phyloP scores from a whole-genome alignment of 2,797 vertebrate species.

The Salarias fasciatus region DNA sequence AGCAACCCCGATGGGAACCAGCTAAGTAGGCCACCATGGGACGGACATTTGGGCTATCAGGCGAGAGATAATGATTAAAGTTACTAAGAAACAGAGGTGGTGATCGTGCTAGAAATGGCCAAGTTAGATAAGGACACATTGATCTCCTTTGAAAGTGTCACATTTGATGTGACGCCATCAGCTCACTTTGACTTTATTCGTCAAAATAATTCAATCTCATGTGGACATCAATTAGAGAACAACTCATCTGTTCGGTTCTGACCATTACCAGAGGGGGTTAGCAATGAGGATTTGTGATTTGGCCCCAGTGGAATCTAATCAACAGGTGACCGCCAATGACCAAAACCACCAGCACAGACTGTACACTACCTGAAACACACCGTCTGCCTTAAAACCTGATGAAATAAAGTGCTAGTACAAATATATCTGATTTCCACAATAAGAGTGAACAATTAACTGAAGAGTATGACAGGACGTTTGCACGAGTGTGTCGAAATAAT shows the following conservation, averaged over 20 bases:
- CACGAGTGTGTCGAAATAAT: conserved; percentile 44
- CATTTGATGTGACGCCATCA: conserved; percentile 63
- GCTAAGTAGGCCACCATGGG: conserved; percentile 65
- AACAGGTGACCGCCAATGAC: conserved; percentile 62
- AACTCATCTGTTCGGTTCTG: conserved; percentile 54
- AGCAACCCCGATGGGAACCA: conserved; percentile 66
- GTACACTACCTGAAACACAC: conserved; percentile 69
- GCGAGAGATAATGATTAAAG: conserved; percentile 68
- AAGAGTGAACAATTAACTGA: conserved; percentile 66
- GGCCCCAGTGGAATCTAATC: conserved; percentile 65
- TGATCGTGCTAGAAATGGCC: conserved; percentile 69
- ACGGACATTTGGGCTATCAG: conserved; percentile 70
- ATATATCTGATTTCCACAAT: conserved; percentile 74
- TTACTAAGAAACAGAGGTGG: conserved; percentile 79
- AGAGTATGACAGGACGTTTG: conserved; percentile 44
- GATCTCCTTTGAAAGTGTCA: conserved; percentile 64
- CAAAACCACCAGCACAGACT: conserved; percentile 68
- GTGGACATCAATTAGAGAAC: conserved; percentile 64
- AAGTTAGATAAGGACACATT: conserved; percentile 69
- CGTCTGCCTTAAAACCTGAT: conserved; percentile 70
- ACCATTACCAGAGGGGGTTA: conserved; percentile 50
- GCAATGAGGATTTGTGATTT: conserved; percentile 64
- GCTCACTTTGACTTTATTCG: conserved; percentile 56
- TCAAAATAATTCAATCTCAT: conserved; percentile 63
- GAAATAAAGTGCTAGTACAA: conserved; percentile 87